Conservation (phyloP, 2,888 invertebrate species). For the Villa cingulata region DNA sequence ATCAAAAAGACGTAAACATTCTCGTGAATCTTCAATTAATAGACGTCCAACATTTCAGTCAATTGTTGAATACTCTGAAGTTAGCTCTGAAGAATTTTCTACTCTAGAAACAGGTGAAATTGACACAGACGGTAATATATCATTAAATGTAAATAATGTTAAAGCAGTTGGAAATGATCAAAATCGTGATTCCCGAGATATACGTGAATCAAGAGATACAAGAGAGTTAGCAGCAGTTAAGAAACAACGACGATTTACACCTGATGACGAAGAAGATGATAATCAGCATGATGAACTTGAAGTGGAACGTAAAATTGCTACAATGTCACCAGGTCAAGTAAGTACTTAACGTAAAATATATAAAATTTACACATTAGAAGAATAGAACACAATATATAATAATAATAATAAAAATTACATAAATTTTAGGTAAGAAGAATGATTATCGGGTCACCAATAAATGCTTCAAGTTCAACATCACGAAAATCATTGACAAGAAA, state of each 20-base stretch:
- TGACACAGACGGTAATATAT: slow-evolving; percentile 54
- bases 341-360: background rate
- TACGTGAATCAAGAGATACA: background rate
- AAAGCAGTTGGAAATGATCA: slow-evolving; percentile 20
- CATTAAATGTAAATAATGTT: slow-evolving; percentile 16
- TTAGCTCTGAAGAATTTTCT: slow-evolving; percentile 80
- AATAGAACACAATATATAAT: too few species aligned
- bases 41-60: slow-evolving; percentile 3
- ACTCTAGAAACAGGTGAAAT: slow-evolving; percentile 85
- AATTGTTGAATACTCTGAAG: slow-evolving; percentile 70
- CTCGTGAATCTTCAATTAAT: slow-evolving; percentile 9
- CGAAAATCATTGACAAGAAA: slow-evolving; percentile 8
- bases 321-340: slow-evolving; percentile 24
- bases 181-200: background rate
- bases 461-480: slow-evolving; percentile 15
- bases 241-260: background rate
- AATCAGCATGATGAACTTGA: slow-evolving; percentile 12
- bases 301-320: slow-evolving; percentile 20
- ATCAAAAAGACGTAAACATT: slow-evolving; percentile 16
- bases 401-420: background rate
- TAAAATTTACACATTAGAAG: too few species aligned
- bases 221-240: background rate
- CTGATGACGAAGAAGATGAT: slow-evolving; percentile 9
- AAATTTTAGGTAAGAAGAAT: slow-evolving; percentile 18
- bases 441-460: slow-evolving; percentile 24